A percentile compares a stretch with the other conserved stretches of the same genome.
Conservation (phyloP, 2,888 invertebrate species). For the Drosophila imparisetae region DNA sequence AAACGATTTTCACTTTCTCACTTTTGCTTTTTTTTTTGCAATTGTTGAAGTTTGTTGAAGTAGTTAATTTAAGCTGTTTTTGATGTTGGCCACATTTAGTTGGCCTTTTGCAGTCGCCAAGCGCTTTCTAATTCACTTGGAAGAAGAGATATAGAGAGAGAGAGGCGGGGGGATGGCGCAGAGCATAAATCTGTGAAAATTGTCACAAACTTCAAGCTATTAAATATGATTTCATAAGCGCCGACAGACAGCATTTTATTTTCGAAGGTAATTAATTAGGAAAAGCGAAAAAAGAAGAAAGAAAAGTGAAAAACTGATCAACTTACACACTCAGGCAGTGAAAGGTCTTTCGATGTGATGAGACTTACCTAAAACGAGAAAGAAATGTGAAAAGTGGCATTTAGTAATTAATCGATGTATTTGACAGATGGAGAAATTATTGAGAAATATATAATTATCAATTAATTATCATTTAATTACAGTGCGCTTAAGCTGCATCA, state of each 20-base stretch:
- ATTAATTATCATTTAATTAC: slow-evolving; percentile 35
- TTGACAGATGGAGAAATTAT: slow-evolving; percentile 12
- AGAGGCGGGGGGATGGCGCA: neutral
- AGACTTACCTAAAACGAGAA: slow-evolving; percentile 72
- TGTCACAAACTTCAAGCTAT: slow-evolving; percentile 46
- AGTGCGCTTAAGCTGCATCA: slow-evolving; percentile 1
- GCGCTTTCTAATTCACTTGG: slow-evolving; percentile 62
- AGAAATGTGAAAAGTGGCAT: slow-evolving; percentile 34
- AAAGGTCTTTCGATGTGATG: slow-evolving; percentile 33
- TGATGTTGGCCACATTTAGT: slow-evolving; percentile 40
- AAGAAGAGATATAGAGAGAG: neutral
- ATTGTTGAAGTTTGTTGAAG: slow-evolving; percentile 44
- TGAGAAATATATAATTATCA: slow-evolving; percentile 24
- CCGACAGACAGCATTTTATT: neutral
- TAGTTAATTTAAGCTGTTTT: slow-evolving; percentile 36
- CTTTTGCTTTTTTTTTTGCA: slow-evolving; percentile 42
- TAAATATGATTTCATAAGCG: slow-evolving; percentile 40
- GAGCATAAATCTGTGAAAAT: slow-evolving; percentile 55
- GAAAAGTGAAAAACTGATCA: slow-evolving; percentile 12
- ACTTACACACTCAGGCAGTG: slow-evolving; percentile 38
- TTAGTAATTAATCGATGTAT: slow-evolving; percentile 46
- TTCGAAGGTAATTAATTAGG: slow-evolving; percentile 20
- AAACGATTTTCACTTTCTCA: slow-evolving; percentile 69
- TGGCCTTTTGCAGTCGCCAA: slow-evolving; percentile 43
- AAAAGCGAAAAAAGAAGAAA: slow-evolving; percentile 1